phyloP scores from a whole-genome alignment of 35 echinoderm and acorn worm genomes.

The Apostichopus californicus region DNA sequence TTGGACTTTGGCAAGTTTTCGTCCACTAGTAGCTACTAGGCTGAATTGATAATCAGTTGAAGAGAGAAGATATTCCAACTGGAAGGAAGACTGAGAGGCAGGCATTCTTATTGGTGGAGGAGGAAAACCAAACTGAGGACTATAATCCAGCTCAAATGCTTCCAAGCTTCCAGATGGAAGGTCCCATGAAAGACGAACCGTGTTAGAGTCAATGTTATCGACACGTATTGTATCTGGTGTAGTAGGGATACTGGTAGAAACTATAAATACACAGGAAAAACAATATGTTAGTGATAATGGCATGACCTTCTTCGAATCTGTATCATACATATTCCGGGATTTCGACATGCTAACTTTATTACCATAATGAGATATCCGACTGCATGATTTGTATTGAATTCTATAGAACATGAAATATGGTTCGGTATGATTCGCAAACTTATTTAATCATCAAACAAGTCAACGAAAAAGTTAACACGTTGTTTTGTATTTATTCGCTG shows the following conservation, averaged over 20 bases:
- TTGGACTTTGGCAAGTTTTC: not conserved
- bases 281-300: not conserved
- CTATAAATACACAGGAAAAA: not conserved
- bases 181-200: not conserved
- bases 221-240: not conserved
- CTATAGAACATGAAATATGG: no score
- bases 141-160: conserved; percentile 43
- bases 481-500: no score
- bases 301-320: not conserved
- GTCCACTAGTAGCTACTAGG: conserved; percentile 4
- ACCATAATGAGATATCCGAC: no score
- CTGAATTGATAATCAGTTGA: conserved; percentile 43
- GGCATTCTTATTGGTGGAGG: conserved; percentile 45
- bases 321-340: no score
- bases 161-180: not conserved
- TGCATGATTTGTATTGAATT: no score
- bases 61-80: conserved; percentile 12
- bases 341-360: no score
- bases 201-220: not conserved
- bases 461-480: no score
- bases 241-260: not conserved
- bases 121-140: conserved; percentile 17
- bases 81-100: not conserved
- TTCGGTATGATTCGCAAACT: no score
- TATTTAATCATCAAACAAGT: no score